Base-by-base conservation (phyloP, 2,113 vertebrate genomes). In the Pteropus alecto region DNA sequence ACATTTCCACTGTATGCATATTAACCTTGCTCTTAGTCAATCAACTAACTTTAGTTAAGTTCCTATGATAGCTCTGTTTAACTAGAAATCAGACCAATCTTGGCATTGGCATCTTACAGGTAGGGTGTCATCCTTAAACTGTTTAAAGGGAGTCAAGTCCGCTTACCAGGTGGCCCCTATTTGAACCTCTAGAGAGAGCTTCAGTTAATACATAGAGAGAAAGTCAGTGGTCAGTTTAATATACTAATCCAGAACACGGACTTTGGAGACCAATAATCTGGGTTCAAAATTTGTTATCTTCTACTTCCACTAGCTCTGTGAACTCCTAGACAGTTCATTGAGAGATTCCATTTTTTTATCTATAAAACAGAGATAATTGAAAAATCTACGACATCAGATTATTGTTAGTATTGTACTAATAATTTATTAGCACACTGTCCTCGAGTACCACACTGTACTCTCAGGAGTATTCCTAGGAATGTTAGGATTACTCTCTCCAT, bases 11-110 rank as follows among this genome's bases (percentile, higher is more conserved):
- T 35, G 28, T 26, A 30, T 38, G 28, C n/a, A 84, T 15, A 26
- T 87, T 78, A 87, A 94, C 81, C 94, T 87, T 88, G 38, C 56
- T 88, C 81, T 82, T 35, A 78, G 16, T 70, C 74, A 87, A 12
- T 77, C 92, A 85, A 2, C 82, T 77, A 60, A 76, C n/a, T 28
- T 73, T 33, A 94, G 87, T 67, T 41, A 89, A 85, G 54, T 88
- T 24, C 41, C 70, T 41, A 0, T n/a, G 46, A 33, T 12, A 79
- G 68, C 70, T 68, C 26, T 46, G 1, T 51, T 58, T 84, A 79
- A 81, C 58, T 41, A 90, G 76, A 84, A 14, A 76, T 76, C 65
- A 85, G 81, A 61, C 6, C 24, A 77, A 33, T 46, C 41, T 48
- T 68, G 28, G 3, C 4, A 1, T 74, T 78, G 28, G 14, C 28